phyloP scores from a whole-genome alignment of 2,113 vertebrate species.

The Scalopus aquaticus region DNA sequence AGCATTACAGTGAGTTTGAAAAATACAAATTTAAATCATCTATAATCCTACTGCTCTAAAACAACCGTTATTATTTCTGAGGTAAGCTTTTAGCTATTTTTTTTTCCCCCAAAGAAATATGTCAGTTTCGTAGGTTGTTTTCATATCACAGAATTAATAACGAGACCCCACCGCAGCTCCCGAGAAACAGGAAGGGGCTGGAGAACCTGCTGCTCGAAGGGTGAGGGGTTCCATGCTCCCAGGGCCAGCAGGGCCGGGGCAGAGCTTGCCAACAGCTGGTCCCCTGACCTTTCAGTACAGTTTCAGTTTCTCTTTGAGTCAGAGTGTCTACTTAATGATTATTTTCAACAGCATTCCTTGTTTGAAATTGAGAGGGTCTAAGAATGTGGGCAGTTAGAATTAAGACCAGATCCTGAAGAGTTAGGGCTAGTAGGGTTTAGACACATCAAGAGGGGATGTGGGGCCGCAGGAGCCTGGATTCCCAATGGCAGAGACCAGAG shows the following conservation, averaged over 20 bases:
- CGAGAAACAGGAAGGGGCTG: neutral
- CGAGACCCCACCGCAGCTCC: neutral
- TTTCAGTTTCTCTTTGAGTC: neutral
- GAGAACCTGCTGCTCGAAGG: neutral
- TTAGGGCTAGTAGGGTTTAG: neutral
- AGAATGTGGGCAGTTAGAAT: neutral
- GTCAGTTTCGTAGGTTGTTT: neutral
- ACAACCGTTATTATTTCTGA: neutral
- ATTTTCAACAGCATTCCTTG: neutral
- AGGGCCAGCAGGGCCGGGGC: fast-evolving
- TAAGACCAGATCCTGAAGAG: neutral
- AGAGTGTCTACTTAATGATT: neutral
- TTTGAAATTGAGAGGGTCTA: neutral
- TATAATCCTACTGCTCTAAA: neutral
- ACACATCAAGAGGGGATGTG: neutral
- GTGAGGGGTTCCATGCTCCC: too few relatives aligned
- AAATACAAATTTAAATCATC: neutral
- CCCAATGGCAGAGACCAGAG: neutral
- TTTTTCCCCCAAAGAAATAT: neutral
- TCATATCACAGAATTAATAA: neutral
- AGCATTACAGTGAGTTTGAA: neutral
- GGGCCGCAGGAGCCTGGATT: neutral
- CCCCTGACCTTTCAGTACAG: neutral
- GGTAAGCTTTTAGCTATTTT: neutral
- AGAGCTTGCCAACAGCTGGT: neutral